Base-by-base conservation (phyloP, 1,140 invertebrate genomes). In the Rhyacophila brunnea region DNA sequence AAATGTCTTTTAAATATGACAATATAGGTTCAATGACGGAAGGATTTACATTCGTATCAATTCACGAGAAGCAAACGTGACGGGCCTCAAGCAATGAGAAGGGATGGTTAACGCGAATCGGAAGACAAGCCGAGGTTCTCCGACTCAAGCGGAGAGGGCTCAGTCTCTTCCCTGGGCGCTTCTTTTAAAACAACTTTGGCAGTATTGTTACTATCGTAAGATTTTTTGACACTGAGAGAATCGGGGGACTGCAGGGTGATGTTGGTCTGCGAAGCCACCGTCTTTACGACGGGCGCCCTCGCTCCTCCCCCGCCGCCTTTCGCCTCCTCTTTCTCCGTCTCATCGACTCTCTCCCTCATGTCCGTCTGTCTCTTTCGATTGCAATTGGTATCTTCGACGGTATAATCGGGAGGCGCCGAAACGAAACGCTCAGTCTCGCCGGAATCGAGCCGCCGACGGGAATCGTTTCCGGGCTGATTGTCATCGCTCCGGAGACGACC, bases 221-320 rank as follows among this genome's bases (percentile, higher is more conserved):
- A 65, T 43, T 62, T 65, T 62, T 65, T 65, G 60, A 65, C 64
- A 65, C 64, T 65, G 20, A 62, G 64, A 65, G 64, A 62, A 54
- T 74, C 71, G 23, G 73, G 73, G 54, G 74, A 72, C 66, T 74
- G 75, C 38, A 75, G 68, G 14, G 72, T 73, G 66, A 75, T 74
- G 54, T 69, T 73, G 45, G 74, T 77, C 68, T 75, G 74, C 45
- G 72, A 74, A 44, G 68, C 72, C 23, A 73, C 72, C 7, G 72
- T 71, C 38, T 66, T 70, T 43, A 67, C 67, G 50, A 56, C 58
- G 46, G 36, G 46, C 28, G 51, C 58, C 48, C 56, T 28, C 23
- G 23, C 3, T 28, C 9, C 23, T 3, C 9, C 23, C 23, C 9
- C 23, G 23, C 9, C 13, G 15, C 45, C 57, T 7, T n/a, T 49